Conservation (phyloP, 2,113 vertebrate species). For the Arenaria interpres region DNA sequence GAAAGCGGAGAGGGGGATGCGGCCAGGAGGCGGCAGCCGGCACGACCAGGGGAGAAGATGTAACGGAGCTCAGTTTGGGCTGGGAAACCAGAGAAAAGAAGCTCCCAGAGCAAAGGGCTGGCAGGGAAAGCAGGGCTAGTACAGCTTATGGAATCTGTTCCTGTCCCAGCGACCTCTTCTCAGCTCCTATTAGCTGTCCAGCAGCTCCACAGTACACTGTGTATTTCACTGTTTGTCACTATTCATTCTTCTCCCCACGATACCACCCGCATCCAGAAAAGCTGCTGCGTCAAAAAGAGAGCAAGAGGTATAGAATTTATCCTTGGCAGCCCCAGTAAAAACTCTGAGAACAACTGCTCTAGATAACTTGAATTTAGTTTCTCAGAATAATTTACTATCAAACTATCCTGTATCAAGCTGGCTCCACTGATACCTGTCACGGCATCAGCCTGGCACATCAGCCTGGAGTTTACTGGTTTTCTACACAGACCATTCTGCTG, state of each 20-base stretch:
- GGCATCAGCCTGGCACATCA: neutral
- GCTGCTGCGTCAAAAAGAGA: neutral
- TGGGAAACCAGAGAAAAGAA: neutral
- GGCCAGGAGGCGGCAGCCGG: neutral
- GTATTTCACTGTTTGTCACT: too few relatives aligned
- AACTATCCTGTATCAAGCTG: neutral
- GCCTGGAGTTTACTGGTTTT: neutral
- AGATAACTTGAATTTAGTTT: neutral
- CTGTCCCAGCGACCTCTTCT: neutral
- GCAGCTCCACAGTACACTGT: neutral
- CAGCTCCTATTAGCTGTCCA: neutral
- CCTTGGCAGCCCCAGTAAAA: neutral
- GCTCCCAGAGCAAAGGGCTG: neutral
- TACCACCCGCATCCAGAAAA: neutral
- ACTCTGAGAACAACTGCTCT: neutral
- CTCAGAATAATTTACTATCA: neutral
- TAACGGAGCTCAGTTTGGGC: neutral
- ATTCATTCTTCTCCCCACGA: neutral
- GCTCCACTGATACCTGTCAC: neutral
- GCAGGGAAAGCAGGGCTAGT: neutral
- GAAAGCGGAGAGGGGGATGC: neutral
- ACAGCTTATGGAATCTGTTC: neutral
- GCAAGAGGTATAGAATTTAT: neutral
- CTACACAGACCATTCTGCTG: neutral
- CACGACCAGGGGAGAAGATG: fast-evolving